Conservation (phyloP, 1,140 invertebrate genomes). For the Microplitis mediator region DNA sequence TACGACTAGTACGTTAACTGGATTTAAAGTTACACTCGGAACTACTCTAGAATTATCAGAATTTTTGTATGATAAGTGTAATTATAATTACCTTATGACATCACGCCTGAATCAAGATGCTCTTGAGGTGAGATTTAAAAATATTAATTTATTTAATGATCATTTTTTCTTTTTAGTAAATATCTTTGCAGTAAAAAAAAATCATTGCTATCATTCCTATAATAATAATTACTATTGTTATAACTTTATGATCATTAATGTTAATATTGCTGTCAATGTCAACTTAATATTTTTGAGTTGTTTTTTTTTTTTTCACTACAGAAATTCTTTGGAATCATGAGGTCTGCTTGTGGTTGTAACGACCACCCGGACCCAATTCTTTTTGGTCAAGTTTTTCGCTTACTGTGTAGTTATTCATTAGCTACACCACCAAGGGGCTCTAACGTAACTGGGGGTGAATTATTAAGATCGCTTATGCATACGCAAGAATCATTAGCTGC, state of each 20-base stretch:
- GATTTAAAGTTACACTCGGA: constrained; percentile 12
- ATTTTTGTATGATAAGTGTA: background rate
- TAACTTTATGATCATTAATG: too few species aligned
- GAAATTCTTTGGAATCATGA: background rate
- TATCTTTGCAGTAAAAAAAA: too few species aligned
- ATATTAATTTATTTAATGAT: too few species aligned
- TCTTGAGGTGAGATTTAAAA: constrained; percentile 2
- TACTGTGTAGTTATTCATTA: constrained; percentile 5
- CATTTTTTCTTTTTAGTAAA: too few species aligned
- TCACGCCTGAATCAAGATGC: constrained; percentile 25
- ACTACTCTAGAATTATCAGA: constrained; percentile 19
- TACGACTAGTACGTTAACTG: constrained; percentile 7
- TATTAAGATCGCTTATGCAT: too few species aligned
- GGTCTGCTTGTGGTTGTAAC: constrained; percentile 16
- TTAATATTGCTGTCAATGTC: too few species aligned
- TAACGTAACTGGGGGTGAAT: background rate
- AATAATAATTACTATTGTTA: too few species aligned
- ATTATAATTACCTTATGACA: constrained; percentile 20
- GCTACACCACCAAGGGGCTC: constrained; percentile 5
- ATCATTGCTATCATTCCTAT: too few species aligned
- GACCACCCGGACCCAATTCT: constrained; percentile 4
- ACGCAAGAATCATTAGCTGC: too few species aligned
- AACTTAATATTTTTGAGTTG: too few species aligned
- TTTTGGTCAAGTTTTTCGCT: constrained; percentile 9
- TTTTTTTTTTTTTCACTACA: background rate